Evolutionary conservation across 2,797 vertebrate species (phyloP).

Genomic region (Perodicticus potto): DNA sequence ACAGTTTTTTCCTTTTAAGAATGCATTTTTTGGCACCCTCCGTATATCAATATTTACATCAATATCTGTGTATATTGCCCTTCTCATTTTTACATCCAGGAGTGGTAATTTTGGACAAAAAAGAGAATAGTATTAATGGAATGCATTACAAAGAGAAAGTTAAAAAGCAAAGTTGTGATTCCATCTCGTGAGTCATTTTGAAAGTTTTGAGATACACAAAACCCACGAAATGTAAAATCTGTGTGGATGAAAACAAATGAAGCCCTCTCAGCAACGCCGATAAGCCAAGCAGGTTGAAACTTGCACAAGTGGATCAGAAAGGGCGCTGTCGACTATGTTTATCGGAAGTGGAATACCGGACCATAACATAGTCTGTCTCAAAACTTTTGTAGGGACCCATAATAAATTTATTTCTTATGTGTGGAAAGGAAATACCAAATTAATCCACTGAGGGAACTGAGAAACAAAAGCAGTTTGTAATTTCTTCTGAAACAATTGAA

Average conservation of each 20-base stretch:
- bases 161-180: neutral
- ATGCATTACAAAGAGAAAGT: slow-evolving; percentile 37
- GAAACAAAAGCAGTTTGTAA: neutral
- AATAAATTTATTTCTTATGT: slow-evolving; percentile 19
- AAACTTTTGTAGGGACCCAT: no score
- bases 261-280: no score
- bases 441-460: neutral
- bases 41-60: neutral
- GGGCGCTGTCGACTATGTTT: no score
- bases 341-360: no score
- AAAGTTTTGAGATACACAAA: no score
- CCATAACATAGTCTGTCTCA: no score
- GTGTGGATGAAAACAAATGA: no score
- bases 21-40: neutral
- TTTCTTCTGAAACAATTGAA: slow-evolving; percentile 26
- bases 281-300: no score
- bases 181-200: neutral
- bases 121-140: slow-evolving; percentile 18
- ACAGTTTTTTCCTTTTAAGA: no score
- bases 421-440: slow-evolving; percentile 7
- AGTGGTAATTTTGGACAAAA: neutral
- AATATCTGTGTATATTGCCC: neutral
- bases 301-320: no score
- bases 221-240: no score
- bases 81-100: neutral